Evolutionary conservation across 2,113 vertebrate genomes (phyloP).

Genomic region (Atractosteus spatula): DNA sequence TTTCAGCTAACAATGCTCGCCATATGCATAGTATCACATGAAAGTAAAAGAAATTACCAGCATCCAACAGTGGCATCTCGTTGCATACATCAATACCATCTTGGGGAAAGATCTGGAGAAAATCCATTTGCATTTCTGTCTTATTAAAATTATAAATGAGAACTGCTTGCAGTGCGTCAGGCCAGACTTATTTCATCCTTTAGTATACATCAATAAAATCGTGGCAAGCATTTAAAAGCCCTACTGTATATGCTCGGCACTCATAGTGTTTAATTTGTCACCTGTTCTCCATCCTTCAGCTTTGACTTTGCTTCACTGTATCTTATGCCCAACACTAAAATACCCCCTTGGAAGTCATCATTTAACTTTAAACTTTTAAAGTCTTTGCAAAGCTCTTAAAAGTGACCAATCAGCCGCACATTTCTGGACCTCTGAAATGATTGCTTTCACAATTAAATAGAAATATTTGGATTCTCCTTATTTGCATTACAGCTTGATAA

Average conservation of each 20-base stretch:
- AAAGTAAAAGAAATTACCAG: slow-evolving; percentile 51
- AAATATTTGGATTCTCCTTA: too few species aligned
- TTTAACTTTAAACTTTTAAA: too few species aligned
- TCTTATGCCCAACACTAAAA: too few species aligned
- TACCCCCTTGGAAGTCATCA: too few species aligned
- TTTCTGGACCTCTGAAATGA: too few species aligned
- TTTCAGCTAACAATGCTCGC: slow-evolving; percentile 55
- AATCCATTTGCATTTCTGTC: slow-evolving; percentile 55
- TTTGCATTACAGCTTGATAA: too few species aligned
- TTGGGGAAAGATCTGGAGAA: slow-evolving; percentile 49
- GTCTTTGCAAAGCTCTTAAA: too few species aligned
- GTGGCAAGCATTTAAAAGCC: slow-evolving; percentile 41
- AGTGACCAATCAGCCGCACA: too few species aligned
- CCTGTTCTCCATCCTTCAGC: slow-evolving; percentile 38
- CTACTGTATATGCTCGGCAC: slow-evolving; percentile 43
- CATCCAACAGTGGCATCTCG: slow-evolving; percentile 47
- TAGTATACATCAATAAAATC: slow-evolving; percentile 47
- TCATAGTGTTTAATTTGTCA: slow-evolving; percentile 55
- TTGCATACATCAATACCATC: slow-evolving; percentile 59
- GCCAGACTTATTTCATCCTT: slow-evolving; percentile 47
- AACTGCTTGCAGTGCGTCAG: slow-evolving; percentile 31
- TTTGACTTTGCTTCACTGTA: slow-evolving; percentile 13
- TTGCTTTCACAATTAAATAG: too few species aligned
- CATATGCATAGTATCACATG: slow-evolving; percentile 20
- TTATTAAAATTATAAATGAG: slow-evolving; percentile 55